phyloP scores from a whole-genome alignment of 2,797 vertebrate genomes.

The Gorsachius magnificus region DNA sequence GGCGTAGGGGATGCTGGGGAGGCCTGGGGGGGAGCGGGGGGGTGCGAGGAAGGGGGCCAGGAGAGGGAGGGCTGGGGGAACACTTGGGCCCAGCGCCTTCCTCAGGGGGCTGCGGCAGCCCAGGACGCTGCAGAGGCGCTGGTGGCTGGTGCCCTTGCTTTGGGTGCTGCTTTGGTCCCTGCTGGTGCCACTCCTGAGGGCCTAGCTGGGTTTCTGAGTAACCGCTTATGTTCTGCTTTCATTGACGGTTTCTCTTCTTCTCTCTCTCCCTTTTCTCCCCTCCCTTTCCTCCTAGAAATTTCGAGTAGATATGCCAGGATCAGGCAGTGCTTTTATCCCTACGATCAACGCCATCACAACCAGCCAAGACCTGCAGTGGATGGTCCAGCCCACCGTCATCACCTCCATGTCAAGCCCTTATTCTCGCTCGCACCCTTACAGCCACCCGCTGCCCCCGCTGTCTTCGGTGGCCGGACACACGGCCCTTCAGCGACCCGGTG shows the following conservation, averaged over 20 bases:
- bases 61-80: not conserved
- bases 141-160: not conserved
- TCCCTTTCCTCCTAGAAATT: conserved; percentile 85
- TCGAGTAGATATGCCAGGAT: conserved; percentile 98
- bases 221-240: not conserved
- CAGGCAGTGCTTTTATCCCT: conserved; percentile 97
- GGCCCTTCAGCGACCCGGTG: conserved; percentile 89
- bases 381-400: conserved; percentile 99
- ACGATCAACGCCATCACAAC: conserved; percentile 99
- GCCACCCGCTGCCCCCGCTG: conserved; percentile 86
- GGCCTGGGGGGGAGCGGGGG: not conserved
- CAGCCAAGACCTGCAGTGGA: conserved; percentile 99
- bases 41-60: not conserved
- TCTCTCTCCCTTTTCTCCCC: not conserved
- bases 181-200: not conserved
- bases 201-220: not conserved
- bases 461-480: conserved; percentile 88
- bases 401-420: conserved; percentile 99
- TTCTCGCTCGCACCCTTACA: conserved; percentile 91
- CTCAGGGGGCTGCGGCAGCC: not conserved
- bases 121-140: not conserved
- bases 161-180: conserved; percentile 1
- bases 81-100: not conserved
- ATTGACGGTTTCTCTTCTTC: not conserved
- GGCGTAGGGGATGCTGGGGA: not conserved